These are phyloP conservation scores for Semicossyphus pulcher DNA, from an alignment of 2,113 vertebrate genomes.

Conservation along the genomic window DNA sequence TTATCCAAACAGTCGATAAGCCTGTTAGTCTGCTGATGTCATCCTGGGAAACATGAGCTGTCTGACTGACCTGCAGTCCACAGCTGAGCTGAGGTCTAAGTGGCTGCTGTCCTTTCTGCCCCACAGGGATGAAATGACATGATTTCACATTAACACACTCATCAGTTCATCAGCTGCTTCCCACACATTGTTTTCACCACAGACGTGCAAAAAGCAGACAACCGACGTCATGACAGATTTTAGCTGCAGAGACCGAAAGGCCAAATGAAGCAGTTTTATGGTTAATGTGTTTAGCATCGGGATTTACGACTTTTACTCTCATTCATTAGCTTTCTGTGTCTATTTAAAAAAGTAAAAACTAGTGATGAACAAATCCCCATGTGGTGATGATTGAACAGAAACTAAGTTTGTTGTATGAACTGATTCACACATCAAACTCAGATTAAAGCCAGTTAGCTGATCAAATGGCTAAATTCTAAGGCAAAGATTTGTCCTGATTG, in stretches of 20 bases:
- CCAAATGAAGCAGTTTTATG: not conserved
- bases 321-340: not conserved
- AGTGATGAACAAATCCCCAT: not conserved
- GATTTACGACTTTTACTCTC: not conserved
- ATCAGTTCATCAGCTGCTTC: constrained; percentile 2
- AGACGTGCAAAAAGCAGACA: constrained; percentile 30
- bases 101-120: constrained; percentile 12
- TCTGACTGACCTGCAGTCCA: constrained; percentile 23
- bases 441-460: no score
- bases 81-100: constrained; percentile 18
- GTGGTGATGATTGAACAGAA: not conserved
- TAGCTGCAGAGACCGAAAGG: not conserved
- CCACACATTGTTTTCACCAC: not conserved
- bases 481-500: not conserved
- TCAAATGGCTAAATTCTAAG: not conserved
- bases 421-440: no score
- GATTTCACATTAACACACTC: constrained; percentile 5
- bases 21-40: constrained; percentile 13
- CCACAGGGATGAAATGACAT: constrained; percentile 1
- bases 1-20: constrained; percentile 8
- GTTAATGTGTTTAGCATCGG: not conserved
- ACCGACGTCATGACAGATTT: not conserved
- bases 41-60: constrained; percentile 33
- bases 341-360: not conserved
- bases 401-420: no score